Evolutionary conservation across 2,113 vertebrate species (phyloP).

Genomic region (Toxotes jaculatrix): DNA sequence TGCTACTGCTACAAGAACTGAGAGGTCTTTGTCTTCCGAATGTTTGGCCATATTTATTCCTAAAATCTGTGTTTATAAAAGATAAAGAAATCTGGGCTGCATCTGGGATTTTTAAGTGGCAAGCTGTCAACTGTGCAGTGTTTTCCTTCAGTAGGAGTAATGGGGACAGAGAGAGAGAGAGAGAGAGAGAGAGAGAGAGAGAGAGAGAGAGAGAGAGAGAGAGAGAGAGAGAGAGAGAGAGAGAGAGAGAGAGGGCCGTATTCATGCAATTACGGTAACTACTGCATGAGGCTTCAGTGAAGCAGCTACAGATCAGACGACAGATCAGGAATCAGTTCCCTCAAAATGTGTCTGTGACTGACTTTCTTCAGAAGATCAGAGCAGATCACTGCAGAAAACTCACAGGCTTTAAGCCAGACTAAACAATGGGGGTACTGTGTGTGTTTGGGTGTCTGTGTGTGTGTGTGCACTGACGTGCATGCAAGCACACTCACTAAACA

Average conservation of each 20-base stretch:
- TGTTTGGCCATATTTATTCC: neutral
- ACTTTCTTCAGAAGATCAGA: neutral
- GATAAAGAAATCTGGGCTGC: neutral
- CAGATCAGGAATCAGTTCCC: neutral
- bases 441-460: neutral
- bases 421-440: conserved; percentile 48
- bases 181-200: no score
- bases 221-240: no score
- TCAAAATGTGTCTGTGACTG: neutral
- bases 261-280: neutral
- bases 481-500: conserved; percentile 15
- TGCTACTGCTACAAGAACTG: neutral
- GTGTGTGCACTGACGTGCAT: conserved; percentile 3
- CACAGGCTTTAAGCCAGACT: conserved; percentile 29
- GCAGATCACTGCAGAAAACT: conserved; percentile 30
- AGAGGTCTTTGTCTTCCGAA: neutral
- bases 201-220: no score
- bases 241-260: no score
- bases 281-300: neutral
- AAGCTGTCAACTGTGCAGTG: neutral
- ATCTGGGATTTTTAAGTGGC: neutral
- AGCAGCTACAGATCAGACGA: conserved; percentile 1
- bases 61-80: neutral
- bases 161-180: neutral
- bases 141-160: neutral